Evolutionary conservation across 2,113 vertebrate genomes (phyloP), one percentile per base, ranked within the genome.

Genomic region (Herpetotheres cachinnans): DNA sequence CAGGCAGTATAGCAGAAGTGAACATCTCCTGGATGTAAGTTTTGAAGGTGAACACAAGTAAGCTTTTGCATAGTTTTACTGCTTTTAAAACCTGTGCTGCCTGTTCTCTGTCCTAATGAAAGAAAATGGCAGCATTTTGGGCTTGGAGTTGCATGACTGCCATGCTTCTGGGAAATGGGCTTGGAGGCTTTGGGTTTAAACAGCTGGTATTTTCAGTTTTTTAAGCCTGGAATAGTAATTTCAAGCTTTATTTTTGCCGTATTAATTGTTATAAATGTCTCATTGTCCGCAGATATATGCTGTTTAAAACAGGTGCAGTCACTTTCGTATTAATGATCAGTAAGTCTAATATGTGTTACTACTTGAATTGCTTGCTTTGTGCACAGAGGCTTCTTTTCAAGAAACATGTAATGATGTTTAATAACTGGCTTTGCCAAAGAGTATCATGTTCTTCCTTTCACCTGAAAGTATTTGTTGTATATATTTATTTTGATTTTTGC

Each of bases 221-320:
- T 4, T 7, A 55, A 49, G 7, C 34, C 54, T 34, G 8, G 21
- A n/a, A 30, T 4, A 50, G 10, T 42, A 1, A 63, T 59, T 56
- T 13, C 4, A 8, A 52, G 3, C 30, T 91, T 38, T 16, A 13
- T 86, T 93, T 77, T 89, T 32, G 56, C 11, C 4, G 1, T 4
- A 24, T 77, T 91, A 83, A 80, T 91, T 38, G 36, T 22, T 17
- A 16, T 6, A n/a, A 91, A 80, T 40, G 26, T 22, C 85, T 78
- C 14, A 0, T 65, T 4, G 58, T 34, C 46, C 7, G 0, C 9
- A 3, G 70, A 6, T 80, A 7, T 8, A 11, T 13, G 10, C 20
- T 14, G 26, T 52, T 81, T 40, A 52, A 47, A 89, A 10, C 76
- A 91, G 86, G 63, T 85, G 70, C 89, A 71, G 42, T 34, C 79